Conservation (phyloP, 2,888 invertebrate species). For the Drosophila koepferae region DNA sequence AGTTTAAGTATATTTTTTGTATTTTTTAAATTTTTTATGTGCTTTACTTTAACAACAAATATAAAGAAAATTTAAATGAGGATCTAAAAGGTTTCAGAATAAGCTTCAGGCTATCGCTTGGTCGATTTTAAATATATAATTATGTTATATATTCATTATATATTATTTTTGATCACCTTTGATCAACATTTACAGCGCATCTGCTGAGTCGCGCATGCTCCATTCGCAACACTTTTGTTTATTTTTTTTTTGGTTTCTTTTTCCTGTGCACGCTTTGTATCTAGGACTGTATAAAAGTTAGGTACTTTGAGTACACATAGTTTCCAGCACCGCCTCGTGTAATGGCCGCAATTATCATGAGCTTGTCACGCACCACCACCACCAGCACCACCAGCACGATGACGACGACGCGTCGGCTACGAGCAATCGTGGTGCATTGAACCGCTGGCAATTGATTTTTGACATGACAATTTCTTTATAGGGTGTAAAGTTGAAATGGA, state of each 20-base stretch:
- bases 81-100: too few species aligned
- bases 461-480: constrained; percentile 35
- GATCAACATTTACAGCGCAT: constrained; percentile 2
- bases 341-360: constrained; percentile 74
- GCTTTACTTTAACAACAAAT: too few species aligned
- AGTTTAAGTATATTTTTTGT: too few species aligned
- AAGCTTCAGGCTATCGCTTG: too few species aligned
- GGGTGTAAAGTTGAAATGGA: background rate
- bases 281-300: constrained; percentile 35
- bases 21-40: too few species aligned
- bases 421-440: constrained; percentile 64
- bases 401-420: background rate
- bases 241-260: constrained; percentile 16
- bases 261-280: constrained; percentile 15
- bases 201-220: background rate
- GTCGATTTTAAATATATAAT: too few species aligned
- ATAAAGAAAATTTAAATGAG: too few species aligned
- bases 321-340: constrained; percentile 54
- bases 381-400: background rate
- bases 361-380: constrained; percentile 65
- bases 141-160: too few species aligned
- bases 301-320: constrained; percentile 46
- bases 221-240: constrained; percentile 8
- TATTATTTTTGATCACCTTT: too few species aligned
- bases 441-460: constrained; percentile 72